Conservation (phyloP, 2,888 invertebrate genomes). For the Microctonus hyperodae region DNA sequence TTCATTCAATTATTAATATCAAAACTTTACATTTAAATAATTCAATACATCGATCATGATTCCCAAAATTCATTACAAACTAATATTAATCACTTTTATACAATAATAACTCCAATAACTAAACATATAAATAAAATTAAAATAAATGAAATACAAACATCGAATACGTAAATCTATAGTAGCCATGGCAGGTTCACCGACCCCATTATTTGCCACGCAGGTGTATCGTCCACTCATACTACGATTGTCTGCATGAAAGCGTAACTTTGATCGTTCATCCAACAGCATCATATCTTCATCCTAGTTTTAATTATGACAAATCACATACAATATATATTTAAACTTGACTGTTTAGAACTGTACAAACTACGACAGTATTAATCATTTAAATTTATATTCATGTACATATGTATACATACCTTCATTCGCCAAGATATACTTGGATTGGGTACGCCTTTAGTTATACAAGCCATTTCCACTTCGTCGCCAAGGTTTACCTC, state of each 20-base stretch:
- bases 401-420: too few relatives aligned
- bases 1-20: slow-evolving; percentile 11
- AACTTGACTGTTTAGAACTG: neutral
- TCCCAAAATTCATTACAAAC: neutral
- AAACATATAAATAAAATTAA: slow-evolving; percentile 4
- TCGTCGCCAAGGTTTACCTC: slow-evolving; percentile 78
- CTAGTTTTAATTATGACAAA: slow-evolving; percentile 54
- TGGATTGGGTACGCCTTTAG: slow-evolving; percentile 76
- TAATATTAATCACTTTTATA: neutral
- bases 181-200: slow-evolving; percentile 75
- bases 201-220: slow-evolving; percentile 77
- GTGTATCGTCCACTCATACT: slow-evolving; percentile 76
- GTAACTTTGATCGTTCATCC: slow-evolving; percentile 69
- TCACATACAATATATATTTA: neutral
- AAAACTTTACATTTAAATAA: neutral
- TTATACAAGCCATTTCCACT: slow-evolving; percentile 77
- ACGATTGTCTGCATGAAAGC: slow-evolving; percentile 72
- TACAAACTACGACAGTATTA: neutral
- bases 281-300: slow-evolving; percentile 70
- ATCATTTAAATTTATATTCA: neutral
- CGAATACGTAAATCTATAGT: slow-evolving; percentile 74
- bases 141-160: slow-evolving; percentile 70
- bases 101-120: neutral
- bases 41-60: neutral
- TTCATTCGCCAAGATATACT: slow-evolving; percentile 74